A percentile compares a stretch with the other conserved stretches of the same genome.
Evolutionary conservation across 2,113 vertebrate genomes (phyloP).

Genomic region (Oostethus manadensis): DNA sequence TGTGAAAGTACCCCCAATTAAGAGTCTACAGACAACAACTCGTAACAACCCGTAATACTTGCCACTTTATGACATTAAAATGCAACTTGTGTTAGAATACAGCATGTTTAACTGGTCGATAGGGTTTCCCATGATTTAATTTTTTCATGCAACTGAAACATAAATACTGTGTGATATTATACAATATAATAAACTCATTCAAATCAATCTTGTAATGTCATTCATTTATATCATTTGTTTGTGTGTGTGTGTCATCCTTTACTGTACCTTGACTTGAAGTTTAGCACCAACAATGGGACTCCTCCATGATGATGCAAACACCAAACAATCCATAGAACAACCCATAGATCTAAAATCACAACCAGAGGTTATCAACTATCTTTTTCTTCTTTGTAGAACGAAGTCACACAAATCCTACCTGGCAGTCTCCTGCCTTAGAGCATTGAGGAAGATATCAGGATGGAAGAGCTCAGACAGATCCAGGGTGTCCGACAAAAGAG

Average conservation of each 20-base stretch:
- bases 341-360: conserved; percentile 74
- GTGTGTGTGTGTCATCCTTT: not conserved
- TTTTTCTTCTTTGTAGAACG: not conserved
- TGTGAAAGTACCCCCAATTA: too few species aligned
- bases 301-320: conserved; percentile 89
- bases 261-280: conserved; percentile 86
- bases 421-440: conserved; percentile 92
- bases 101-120: too few species aligned
- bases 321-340: conserved; percentile 89
- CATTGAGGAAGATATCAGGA: conserved; percentile 94
- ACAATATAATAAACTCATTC: too few species aligned
- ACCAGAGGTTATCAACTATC: not conserved
- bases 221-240: not conserved
- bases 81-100: too few species aligned
- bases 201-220: too few species aligned
- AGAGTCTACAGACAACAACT: too few species aligned
- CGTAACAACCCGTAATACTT: too few species aligned
- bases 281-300: conserved; percentile 79
- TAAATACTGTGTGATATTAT: too few species aligned
- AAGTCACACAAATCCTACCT: conserved; percentile 69
- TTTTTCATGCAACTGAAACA: too few species aligned
- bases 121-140: too few species aligned
- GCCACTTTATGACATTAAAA: too few species aligned
- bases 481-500: conserved; percentile 80
- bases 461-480: conserved; percentile 94